A percentile compares a stretch with the other conserved stretches of the same genome.
Evolutionary conservation across 2,113 vertebrate species (phyloP).

Genomic region (Pholis gunnellus): DNA sequence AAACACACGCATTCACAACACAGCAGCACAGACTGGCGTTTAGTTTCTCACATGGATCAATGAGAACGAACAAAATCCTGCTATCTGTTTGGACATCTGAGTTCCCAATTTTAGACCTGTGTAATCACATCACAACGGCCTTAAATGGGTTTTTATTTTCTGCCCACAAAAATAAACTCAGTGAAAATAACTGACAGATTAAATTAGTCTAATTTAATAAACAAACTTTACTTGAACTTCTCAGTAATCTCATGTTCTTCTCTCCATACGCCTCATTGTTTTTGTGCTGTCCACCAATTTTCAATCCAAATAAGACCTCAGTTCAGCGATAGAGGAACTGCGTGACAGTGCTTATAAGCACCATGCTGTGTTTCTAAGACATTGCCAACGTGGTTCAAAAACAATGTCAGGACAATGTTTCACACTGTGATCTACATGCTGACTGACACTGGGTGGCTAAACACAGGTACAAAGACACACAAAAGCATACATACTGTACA

Average conservation of each 20-base stretch:
- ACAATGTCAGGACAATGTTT: slow-evolving; percentile 50
- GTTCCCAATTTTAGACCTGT: background rate
- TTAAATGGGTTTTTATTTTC: background rate
- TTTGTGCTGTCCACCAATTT: slow-evolving; percentile 6
- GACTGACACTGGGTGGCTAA: slow-evolving; percentile 57
- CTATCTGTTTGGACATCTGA: slow-evolving; percentile 4
- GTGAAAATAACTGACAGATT: background rate
- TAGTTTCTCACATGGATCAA: slow-evolving; percentile 4
- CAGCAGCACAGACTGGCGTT: slow-evolving; percentile 32
- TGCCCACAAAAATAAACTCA: slow-evolving; percentile 16
- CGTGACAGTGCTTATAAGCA: slow-evolving; percentile 27
- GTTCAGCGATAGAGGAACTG: slow-evolving; percentile 38
- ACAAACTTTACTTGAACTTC: background rate
- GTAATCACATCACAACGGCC: slow-evolving; percentile 1
- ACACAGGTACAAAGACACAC: slow-evolving; percentile 64
- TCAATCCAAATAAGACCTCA: slow-evolving; percentile 73
- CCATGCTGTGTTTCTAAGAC: slow-evolving; percentile 38
- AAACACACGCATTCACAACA: slow-evolving; percentile 61
- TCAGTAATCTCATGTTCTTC: slow-evolving; percentile 24
- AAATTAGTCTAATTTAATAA: slow-evolving; percentile 36
- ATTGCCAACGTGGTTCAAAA: slow-evolving; percentile 37
- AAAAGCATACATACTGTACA: slow-evolving; percentile 51
- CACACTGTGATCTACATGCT: slow-evolving; percentile 66
- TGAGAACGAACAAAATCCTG: background rate
- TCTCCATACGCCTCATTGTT: background rate